phyloP scores from a whole-genome alignment of 2,797 vertebrate genomes.

The Galaxias olidus region DNA sequence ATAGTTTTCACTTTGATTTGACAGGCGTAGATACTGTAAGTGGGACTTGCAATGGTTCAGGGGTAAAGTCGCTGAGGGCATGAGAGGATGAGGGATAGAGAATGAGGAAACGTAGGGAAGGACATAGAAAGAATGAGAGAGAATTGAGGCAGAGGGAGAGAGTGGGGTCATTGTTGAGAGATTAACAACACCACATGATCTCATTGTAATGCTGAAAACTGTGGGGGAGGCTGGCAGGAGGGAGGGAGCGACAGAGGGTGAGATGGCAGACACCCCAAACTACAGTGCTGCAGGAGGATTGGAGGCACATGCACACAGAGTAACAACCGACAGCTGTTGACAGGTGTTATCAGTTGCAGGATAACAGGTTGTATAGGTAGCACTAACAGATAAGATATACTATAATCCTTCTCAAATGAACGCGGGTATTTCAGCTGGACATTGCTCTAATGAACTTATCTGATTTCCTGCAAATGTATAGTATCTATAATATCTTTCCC shows the following conservation, averaged over 20 bases:
- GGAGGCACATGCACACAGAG: slow-evolving; percentile 44
- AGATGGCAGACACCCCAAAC: slow-evolving; percentile 70
- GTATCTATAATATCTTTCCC: too few species aligned
- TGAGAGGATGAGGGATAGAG: slow-evolving; percentile 35
- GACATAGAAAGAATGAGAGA: slow-evolving; percentile 18
- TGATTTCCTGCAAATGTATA: too few species aligned
- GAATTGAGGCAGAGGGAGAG: slow-evolving; percentile 69
- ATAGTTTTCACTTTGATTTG: too few species aligned
- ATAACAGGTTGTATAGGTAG: slow-evolving; percentile 57
- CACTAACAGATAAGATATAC: too few species aligned
- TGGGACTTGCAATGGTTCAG: slow-evolving; percentile 35
- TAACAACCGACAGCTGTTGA: too few species aligned
- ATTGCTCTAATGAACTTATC: too few species aligned
- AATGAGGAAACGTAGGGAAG: slow-evolving; percentile 31
- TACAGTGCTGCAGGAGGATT: slow-evolving; percentile 44
- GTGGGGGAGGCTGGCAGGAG: slow-evolving; percentile 76
- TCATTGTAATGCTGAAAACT: slow-evolving; percentile 82
- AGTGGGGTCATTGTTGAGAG: slow-evolving; percentile 82
- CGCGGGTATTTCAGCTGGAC: too few species aligned
- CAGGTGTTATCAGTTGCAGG: slow-evolving; percentile 40
- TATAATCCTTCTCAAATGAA: too few species aligned
- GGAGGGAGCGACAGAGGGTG: slow-evolving; percentile 51
- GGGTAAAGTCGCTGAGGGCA: slow-evolving; percentile 33
- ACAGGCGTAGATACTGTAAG: too few species aligned
- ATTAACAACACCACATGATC: slow-evolving; percentile 88